phyloP scores from a whole-genome alignment of 2,113 vertebrate genomes.

The Australoheros scitulus region DNA sequence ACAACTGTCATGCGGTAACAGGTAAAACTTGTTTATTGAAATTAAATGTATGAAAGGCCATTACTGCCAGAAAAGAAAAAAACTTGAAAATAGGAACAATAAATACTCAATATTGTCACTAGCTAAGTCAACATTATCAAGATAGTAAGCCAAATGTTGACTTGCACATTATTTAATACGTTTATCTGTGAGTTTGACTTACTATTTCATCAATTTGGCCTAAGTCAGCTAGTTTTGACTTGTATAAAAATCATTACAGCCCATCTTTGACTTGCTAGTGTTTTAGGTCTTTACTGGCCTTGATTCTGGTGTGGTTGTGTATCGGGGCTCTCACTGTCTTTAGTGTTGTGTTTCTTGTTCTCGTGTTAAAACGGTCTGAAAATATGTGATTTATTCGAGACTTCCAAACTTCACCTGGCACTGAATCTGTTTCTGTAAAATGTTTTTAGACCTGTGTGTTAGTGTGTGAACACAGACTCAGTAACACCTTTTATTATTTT shows the following conservation, averaged over 20 bases:
- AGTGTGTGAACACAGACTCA: background rate
- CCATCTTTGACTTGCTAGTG: background rate
- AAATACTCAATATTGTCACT: background rate
- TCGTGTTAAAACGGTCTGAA: background rate
- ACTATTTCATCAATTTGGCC: background rate
- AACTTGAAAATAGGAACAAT: background rate
- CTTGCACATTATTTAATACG: background rate
- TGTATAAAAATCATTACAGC: background rate
- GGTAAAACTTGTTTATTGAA: background rate
- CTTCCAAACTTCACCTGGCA: background rate
- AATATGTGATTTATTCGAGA: background rate
- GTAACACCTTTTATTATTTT: background rate
- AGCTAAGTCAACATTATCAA: background rate
- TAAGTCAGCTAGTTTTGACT: background rate
- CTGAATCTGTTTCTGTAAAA: background rate
- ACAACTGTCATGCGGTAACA: background rate
- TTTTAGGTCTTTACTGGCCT: background rate
- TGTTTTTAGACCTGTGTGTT: background rate
- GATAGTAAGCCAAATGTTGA: background rate
- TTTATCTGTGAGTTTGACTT: background rate
- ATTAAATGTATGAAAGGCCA: background rate
- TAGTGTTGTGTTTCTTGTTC: background rate
- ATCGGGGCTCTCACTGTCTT: background rate
- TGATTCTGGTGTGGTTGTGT: background rate
- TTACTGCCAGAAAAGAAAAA: background rate